A percentile compares a stretch with the other conserved stretches of the same genome.
Evolutionary conservation across 2,888 invertebrate genomes (phyloP).

Genomic region (Cabera pusaria): DNA sequence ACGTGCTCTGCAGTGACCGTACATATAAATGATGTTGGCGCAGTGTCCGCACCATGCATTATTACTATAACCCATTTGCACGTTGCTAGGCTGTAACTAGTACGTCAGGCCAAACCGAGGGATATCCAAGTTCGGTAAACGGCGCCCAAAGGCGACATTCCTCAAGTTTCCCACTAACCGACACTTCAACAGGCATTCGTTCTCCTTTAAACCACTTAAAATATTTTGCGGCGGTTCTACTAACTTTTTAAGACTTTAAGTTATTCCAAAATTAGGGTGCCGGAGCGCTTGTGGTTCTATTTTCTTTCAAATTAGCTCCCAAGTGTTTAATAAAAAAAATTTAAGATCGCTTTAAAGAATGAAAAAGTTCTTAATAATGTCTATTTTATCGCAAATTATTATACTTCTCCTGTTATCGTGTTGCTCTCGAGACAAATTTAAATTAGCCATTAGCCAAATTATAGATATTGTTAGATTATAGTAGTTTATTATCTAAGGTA

Average conservation of each 20-base stretch:
- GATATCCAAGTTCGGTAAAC: constrained; percentile 9
- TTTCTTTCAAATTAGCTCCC: constrained; percentile 23
- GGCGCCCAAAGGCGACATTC: constrained; percentile 37
- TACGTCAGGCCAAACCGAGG: background rate
- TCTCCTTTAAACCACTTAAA: constrained; percentile 42
- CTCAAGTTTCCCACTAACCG: constrained; percentile 40
- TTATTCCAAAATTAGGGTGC: constrained; percentile 36
- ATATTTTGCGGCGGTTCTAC: constrained; percentile 37
- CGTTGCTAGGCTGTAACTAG: constrained; percentile 4
- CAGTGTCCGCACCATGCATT: constrained; percentile 12
- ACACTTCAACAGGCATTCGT: constrained; percentile 20
- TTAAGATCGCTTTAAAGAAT: too few species aligned
- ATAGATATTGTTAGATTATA: too few species aligned
- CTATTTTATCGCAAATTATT: too few species aligned
- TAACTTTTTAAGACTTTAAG: constrained; percentile 43
- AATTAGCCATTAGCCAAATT: too few species aligned
- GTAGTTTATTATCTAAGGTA: too few species aligned
- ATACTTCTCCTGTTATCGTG: too few species aligned
- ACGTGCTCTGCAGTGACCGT: constrained; percentile 6
- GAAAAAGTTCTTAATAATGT: too few species aligned
- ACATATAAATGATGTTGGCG: constrained; percentile 5
- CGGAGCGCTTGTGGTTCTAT: constrained; percentile 20
- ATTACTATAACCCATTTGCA: constrained; percentile 10
- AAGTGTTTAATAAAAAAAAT: constrained; percentile 4
- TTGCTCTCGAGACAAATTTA: too few species aligned